These are phyloP conservation scores for Zosterops hypoxanthus DNA, from an alignment of 2,113 vertebrate species.

Conservation along the genomic window DNA sequence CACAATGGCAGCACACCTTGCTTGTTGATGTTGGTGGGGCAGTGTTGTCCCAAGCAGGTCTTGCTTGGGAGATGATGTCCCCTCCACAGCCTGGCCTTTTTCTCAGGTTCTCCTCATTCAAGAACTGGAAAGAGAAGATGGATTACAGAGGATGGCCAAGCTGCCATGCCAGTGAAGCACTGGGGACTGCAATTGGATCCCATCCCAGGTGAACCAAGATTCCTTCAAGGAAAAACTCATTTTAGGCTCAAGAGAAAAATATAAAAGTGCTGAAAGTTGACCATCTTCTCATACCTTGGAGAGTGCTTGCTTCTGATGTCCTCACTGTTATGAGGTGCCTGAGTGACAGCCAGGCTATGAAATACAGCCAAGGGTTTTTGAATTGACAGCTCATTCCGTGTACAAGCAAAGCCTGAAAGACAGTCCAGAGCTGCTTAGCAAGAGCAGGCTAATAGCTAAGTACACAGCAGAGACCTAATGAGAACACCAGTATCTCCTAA, in stretches of 20 bases:
- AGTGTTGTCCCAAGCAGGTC: not conserved
- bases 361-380: not conserved
- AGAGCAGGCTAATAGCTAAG: conserved; percentile 12
- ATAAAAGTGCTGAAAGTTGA: not conserved
- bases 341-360: conserved; percentile 8
- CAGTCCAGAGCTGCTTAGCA: conserved; percentile 11
- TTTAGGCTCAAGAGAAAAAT: not conserved
- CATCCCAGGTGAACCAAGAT: not conserved
- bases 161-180: not conserved
- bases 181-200: not conserved
- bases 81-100: not conserved
- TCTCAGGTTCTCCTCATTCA: not conserved
- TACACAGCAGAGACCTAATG: not conserved
- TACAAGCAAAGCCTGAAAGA: not conserved
- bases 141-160: not conserved
- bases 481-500: not conserved
- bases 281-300: not conserved
- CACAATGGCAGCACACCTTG: fast-evolving
- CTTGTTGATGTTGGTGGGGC: fast-evolving
- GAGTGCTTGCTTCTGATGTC: not conserved
- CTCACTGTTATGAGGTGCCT: not conserved
- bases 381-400: conserved; percentile 32
- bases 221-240: not conserved
- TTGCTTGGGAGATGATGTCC: not conserved
- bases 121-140: not conserved